These are phyloP conservation scores for Schizaphis graminum DNA, from an alignment of 2,888 invertebrate species.

Conservation along the genomic window DNA sequence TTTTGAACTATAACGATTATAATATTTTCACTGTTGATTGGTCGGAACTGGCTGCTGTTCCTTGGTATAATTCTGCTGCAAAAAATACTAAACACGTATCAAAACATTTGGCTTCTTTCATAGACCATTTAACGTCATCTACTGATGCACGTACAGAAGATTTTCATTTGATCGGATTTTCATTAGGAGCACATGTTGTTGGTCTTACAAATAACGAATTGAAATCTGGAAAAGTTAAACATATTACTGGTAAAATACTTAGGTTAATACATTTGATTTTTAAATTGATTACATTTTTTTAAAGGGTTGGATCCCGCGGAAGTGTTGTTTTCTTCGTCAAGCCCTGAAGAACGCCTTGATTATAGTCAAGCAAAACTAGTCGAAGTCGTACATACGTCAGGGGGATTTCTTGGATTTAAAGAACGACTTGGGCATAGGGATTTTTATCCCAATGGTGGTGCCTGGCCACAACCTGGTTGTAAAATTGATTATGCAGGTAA, in stretches of 20 bases:
- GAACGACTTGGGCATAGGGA: slow-evolving; percentile 77
- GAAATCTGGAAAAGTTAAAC: slow-evolving; percentile 74
- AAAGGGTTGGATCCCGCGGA: slow-evolving; percentile 76
- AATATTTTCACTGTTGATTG: slow-evolving; percentile 73
- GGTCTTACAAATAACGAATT: slow-evolving; percentile 76
- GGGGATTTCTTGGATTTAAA: slow-evolving; percentile 76
- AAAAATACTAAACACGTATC: slow-evolving; percentile 72
- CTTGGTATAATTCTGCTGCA: slow-evolving; percentile 71
- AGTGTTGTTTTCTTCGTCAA: slow-evolving; percentile 74
- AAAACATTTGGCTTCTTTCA: slow-evolving; percentile 71
- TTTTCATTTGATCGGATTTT: slow-evolving; percentile 73
- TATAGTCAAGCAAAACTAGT: slow-evolving; percentile 76
- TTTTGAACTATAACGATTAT: slow-evolving; percentile 68
- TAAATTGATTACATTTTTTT: neutral
- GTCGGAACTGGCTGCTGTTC: slow-evolving; percentile 71
- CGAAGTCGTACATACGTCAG: slow-evolving; percentile 77
- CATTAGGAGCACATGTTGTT: slow-evolving; percentile 74
- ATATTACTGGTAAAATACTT: slow-evolving; percentile 74
- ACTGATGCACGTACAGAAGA: slow-evolving; percentile 70
- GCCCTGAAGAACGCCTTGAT: slow-evolving; percentile 74
- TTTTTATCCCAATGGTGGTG: slow-evolving; percentile 77
- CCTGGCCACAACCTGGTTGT: slow-evolving; percentile 75
- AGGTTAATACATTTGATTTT: neutral
- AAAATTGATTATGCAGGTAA: slow-evolving; percentile 74
- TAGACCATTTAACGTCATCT: slow-evolving; percentile 71